These are phyloP conservation scores for Egretta garzetta DNA, from an alignment of 2,113 vertebrate species.

Conservation along the genomic window DNA sequence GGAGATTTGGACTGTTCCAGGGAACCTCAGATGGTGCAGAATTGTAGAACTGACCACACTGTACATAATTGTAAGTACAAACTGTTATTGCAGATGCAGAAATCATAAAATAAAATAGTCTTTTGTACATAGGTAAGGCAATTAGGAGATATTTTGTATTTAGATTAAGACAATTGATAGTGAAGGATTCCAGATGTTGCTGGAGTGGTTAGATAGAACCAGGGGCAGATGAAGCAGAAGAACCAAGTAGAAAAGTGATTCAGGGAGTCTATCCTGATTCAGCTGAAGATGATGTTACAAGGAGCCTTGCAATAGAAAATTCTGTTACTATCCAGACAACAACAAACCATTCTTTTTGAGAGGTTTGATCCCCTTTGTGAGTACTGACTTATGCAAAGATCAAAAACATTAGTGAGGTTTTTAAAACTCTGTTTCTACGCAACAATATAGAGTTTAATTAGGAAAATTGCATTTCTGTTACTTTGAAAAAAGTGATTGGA, in stretches of 20 bases:
- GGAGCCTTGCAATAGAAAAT: not conserved
- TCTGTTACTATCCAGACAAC: not conserved
- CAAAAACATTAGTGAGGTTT: accelerated
- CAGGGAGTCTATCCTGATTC: not conserved
- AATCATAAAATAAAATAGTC: not conserved
- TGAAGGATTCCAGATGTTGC: not conserved
- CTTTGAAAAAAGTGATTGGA: not conserved
- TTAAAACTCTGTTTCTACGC: not conserved
- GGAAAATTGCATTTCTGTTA: not conserved
- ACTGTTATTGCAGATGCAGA: not conserved
- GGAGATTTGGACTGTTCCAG: not conserved
- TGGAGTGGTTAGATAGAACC: not conserved
- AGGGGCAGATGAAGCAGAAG: not conserved
- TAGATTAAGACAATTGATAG: not conserved
- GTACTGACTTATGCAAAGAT: not conserved
- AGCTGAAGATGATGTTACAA: not conserved
- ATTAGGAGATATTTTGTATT: not conserved
- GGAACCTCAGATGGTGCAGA: not conserved
- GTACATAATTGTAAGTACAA: not conserved
- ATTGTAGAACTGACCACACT: not conserved
- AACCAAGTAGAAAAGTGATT: not conserved
- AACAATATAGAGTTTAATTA: not conserved
- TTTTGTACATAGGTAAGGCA: not conserved
- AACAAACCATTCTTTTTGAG: not conserved
- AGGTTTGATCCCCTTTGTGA: not conserved